These are phyloP conservation scores for Xestobium rufovillosum DNA, from an alignment of 2,888 invertebrate species.

Conservation along the genomic window DNA sequence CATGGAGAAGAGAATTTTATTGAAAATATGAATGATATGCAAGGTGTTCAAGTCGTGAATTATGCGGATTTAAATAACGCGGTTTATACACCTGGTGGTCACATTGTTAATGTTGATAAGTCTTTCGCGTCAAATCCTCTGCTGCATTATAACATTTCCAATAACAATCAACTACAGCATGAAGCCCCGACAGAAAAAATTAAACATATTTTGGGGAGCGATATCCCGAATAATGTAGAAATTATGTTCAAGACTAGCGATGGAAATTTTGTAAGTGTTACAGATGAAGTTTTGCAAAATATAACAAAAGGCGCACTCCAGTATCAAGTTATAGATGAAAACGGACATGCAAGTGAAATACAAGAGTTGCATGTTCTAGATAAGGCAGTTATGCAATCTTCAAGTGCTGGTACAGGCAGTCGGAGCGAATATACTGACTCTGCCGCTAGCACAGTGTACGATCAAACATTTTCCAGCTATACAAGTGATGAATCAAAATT, in stretches of 20 bases:
- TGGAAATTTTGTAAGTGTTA: slow-evolving; percentile 56
- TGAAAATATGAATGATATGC: slow-evolving; percentile 26
- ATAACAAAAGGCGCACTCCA: slow-evolving; percentile 36
- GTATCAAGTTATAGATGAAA: slow-evolving; percentile 39
- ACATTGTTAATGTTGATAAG: slow-evolving; percentile 21
- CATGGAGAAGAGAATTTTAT: slow-evolving; percentile 29
- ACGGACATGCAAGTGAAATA: slow-evolving; percentile 37
- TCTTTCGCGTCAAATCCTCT: slow-evolving; percentile 14
- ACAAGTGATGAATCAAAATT: slow-evolving; percentile 1
- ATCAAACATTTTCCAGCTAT: neutral
- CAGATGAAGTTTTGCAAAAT: slow-evolving; percentile 52
- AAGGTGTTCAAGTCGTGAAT: slow-evolving; percentile 28
- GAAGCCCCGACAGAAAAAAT: slow-evolving; percentile 34
- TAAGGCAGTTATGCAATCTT: neutral
- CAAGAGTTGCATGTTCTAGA: slow-evolving; percentile 31
- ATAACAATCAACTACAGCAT: slow-evolving; percentile 10
- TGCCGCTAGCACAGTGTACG: slow-evolving; percentile 1
- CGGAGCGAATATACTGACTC: neutral
- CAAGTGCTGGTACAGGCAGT: neutral
- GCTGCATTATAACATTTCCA: slow-evolving; percentile 20
- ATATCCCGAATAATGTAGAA: slow-evolving; percentile 43
- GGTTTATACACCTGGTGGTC: slow-evolving; percentile 21
- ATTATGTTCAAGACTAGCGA: slow-evolving; percentile 59
- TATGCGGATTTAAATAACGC: slow-evolving; percentile 26
- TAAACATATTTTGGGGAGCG: slow-evolving; percentile 36